Conservation (phyloP, 1,140 invertebrate genomes). For the Propsilocerus akamusi region DNA sequence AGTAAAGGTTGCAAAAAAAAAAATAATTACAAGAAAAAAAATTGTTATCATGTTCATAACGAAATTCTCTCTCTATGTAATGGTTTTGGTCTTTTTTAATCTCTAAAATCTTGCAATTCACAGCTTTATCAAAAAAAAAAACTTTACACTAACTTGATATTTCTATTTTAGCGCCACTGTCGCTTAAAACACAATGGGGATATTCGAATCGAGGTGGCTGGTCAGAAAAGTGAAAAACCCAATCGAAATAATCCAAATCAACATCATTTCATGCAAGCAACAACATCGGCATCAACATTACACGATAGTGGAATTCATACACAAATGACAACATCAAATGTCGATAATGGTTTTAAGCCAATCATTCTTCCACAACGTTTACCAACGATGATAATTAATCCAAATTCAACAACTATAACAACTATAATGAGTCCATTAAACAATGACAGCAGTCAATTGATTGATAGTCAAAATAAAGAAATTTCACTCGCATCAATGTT, state of each 20-base stretch:
- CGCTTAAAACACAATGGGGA: constrained; percentile 50
- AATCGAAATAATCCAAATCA: constrained; percentile 21
- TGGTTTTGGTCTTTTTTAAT: no score
- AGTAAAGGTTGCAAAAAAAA: no score
- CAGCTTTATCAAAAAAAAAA: no score
- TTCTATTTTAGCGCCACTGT: constrained; percentile 50
- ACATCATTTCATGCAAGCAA: constrained; percentile 56
- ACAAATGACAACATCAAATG: constrained; percentile 30
- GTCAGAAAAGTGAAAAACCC: constrained; percentile 25
- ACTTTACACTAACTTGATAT: no score
- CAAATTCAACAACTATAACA: not conserved
- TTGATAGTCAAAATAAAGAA: not conserved
- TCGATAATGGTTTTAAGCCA: not conserved
- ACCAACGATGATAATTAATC: not conserved
- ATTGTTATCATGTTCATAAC: no score
- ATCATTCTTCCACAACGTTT: not conserved
- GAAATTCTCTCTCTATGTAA: no score
- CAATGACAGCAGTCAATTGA: not conserved
- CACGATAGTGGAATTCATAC: constrained; percentile 69
- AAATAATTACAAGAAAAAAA: no score
- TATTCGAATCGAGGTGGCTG: constrained; percentile 38
- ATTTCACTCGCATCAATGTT: constrained; percentile 1
- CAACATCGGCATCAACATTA: constrained; percentile 45
- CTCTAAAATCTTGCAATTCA: no score
- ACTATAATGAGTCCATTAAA: not conserved